Evolutionary conservation across 2,888 invertebrate species (phyloP), one percentile per base, ranked within the genome.

Genomic region (Eristalis pertinax): DNA sequence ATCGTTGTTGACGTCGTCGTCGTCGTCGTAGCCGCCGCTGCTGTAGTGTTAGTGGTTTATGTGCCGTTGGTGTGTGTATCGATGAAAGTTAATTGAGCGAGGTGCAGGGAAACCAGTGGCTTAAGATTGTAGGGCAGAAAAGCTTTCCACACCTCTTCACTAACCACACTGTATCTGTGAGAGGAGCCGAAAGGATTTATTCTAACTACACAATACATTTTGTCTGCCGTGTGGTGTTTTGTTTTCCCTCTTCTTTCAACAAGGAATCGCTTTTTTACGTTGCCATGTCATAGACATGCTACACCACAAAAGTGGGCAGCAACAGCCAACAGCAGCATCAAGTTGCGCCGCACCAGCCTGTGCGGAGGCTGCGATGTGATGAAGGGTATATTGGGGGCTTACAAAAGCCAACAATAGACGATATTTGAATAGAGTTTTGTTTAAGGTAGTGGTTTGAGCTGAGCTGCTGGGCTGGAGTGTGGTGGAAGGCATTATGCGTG

Each of bases 1-100:
- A 56, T 69, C 74, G 67, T 67, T 41, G 74, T 74, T 60, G 64
- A 58, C 58, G 32, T 63, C 70, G 38, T 56, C 41, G 43, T 69
- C 64, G 62, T n/a, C 62, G 50, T n/a, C 68, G 24, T 58, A 1
- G 73, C 29, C 69, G 22, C 43, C 26, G 43, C 8, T 29, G 73
- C 73, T 24, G 60, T 38, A n/a, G 43, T 43, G 15, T 15, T 43
- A n/a, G 43, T 50, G 43, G 43, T n/a, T 50, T n/a, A 4, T 19
- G 4, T 50, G 19, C n/a, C 7, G 43, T n/a, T 43, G n/a, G 7
- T 19, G 50, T 83, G 67, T 84, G 69, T 80, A 87, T 87, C 87
- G 87, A 87, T 87, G 83, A 84, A 87, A 87, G 87, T 87, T 87
- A 87, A 87, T 87, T 84, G 84, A 87, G 87, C 76, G 73, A 87